These are phyloP conservation scores for Chondrosia reniformis DNA, from an alignment of 37 sponge, comb jelly and placozoan genomes.

Conservation along the genomic window DNA sequence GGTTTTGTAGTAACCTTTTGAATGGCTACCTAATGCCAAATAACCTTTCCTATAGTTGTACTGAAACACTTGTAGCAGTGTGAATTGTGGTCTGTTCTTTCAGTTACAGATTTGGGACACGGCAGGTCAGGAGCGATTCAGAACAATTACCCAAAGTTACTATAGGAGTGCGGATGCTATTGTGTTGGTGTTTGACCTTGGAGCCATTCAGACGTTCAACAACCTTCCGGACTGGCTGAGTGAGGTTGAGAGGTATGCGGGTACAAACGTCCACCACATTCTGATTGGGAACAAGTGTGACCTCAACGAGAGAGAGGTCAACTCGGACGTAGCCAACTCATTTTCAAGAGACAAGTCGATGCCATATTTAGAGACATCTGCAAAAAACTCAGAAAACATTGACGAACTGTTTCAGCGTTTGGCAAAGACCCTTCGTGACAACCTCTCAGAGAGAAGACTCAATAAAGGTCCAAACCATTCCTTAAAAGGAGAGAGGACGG, in stretches of 20 bases:
- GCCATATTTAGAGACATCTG: constrained; percentile 91
- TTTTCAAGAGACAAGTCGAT: constrained; percentile 76
- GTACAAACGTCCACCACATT: constrained; percentile 63
- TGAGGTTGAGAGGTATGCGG: constrained; percentile 80
- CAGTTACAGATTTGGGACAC: constrained; percentile 97
- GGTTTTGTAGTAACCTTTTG: too few species aligned
- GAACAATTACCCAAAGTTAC: constrained; percentile 93
- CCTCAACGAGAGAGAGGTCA: constrained; percentile 67
- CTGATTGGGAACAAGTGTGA: constrained; percentile 94
- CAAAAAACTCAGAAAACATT: constrained; percentile 79
- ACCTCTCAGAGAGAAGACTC: constrained; percentile 51
- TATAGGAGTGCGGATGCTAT: constrained; percentile 91
- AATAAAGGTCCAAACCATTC: constrained; percentile 28
- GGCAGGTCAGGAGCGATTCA: constrained; percentile 89
- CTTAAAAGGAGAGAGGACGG: neutral
- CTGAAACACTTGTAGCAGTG: neutral
- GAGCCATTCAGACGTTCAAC: constrained; percentile 51
- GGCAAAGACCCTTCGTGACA: constrained; percentile 63
- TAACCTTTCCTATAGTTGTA: neutral
- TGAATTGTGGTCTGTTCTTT: neutral
- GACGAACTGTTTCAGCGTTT: constrained; percentile 75
- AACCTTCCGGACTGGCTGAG: constrained; percentile 78
- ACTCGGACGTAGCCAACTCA: constrained; percentile 37
- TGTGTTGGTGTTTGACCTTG: constrained; percentile 87
- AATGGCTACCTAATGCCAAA: neutral